Evolutionary conservation across 2,888 invertebrate species (phyloP).

Genomic region (Drosophila prolongata): DNA sequence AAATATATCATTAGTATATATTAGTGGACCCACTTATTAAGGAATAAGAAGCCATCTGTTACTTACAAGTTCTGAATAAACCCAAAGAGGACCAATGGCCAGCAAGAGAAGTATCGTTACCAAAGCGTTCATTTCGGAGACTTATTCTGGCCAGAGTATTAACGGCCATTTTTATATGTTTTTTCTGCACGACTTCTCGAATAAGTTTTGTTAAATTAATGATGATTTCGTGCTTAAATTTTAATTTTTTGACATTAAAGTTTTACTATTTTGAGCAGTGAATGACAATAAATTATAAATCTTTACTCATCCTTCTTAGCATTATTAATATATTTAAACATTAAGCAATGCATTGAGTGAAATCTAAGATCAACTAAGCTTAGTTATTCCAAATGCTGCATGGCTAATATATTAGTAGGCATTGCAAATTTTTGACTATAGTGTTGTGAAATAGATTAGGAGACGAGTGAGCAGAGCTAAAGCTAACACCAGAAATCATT

Average conservation of each 20-base stretch:
- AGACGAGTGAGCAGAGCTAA: not conserved
- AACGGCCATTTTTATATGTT: not conserved
- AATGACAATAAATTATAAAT: too few relatives aligned
- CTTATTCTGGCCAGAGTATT: not conserved
- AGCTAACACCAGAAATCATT: not conserved
- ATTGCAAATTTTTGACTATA: conserved; percentile 63
- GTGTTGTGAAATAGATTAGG: conserved; percentile 36
- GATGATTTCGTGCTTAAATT: not conserved
- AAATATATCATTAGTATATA: too few relatives aligned
- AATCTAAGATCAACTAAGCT: too few relatives aligned
- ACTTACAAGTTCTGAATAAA: not conserved
- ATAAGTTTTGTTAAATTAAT: not conserved
- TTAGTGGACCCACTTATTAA: too few relatives aligned
- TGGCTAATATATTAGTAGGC: conserved; percentile 72
- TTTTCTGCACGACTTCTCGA: not conserved
- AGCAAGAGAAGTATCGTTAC: not conserved
- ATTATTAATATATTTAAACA: too few relatives aligned
- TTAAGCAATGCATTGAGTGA: too few relatives aligned
- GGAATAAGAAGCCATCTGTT: too few relatives aligned
- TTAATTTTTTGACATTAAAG: not conserved
- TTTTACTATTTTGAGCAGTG: too few relatives aligned
- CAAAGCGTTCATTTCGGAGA: not conserved
- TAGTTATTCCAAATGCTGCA: conserved; percentile 35
- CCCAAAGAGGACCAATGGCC: not conserved
- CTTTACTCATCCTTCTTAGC: too few relatives aligned